phyloP scores from a whole-genome alignment of 2,888 invertebrate species.

The Bruchidius siliquastri region DNA sequence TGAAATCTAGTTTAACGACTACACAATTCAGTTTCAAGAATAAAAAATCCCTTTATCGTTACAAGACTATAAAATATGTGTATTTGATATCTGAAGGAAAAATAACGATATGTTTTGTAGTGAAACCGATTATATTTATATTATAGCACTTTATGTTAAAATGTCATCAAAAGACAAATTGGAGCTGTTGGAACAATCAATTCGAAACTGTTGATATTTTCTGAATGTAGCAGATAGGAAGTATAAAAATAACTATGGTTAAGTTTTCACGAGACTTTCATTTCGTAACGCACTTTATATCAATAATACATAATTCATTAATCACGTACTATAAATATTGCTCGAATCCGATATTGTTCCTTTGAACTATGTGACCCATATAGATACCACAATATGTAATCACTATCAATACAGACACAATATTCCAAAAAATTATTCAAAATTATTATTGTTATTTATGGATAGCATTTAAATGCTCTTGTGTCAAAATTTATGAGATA shows the following conservation, averaged over 20 bases:
- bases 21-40: too few relatives aligned
- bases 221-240: background rate
- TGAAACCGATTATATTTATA: too few relatives aligned
- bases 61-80: too few relatives aligned
- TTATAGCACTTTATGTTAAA: too few relatives aligned
- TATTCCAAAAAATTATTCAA: background rate
- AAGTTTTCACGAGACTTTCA: background rate
- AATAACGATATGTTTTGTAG: too few relatives aligned
- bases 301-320: background rate
- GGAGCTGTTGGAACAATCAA: conserved; percentile 2
- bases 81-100: too few relatives aligned
- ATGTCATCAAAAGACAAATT: background rate
- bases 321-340: background rate
- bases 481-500: background rate
- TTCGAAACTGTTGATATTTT: background rate
- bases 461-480: background rate
- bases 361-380: background rate
- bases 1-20: too few relatives aligned
- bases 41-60: too few relatives aligned
- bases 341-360: background rate
- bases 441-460: background rate
- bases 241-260: background rate
- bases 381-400: background rate
- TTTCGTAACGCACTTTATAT: background rate
- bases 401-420: background rate